A percentile compares a stretch with the other conserved stretches of the same genome.
Conservation (phyloP, 2,797 vertebrate genomes). For the Pseudochaenichthys georgianus region DNA sequence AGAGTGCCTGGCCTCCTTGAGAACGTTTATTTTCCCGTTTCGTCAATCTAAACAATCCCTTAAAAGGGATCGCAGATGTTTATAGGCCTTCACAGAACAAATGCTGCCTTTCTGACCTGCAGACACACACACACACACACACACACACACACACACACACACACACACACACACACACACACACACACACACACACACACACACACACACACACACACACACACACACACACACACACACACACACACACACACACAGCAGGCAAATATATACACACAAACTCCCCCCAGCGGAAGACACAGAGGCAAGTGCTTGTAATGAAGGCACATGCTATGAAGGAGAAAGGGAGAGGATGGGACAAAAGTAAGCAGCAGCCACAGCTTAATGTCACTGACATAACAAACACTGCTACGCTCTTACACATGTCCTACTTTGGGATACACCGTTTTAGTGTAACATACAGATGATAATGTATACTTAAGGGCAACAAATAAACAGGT, state of each 20-base stretch:
- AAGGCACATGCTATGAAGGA: conserved; percentile 61
- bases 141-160: conserved; percentile 35
- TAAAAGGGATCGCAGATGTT: conserved; percentile 89
- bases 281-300: conserved; percentile 70
- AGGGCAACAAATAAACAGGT: neutral
- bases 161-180: conserved; percentile 44
- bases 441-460: neutral
- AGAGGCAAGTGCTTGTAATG: conserved; percentile 75
- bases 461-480: conserved; percentile 24
- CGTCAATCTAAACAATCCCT: conserved; percentile 89
- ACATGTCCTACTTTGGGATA: conserved; percentile 26
- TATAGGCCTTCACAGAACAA: conserved; percentile 86
- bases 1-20: conserved; percentile 80
- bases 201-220: conserved; percentile 35
- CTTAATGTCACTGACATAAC: conserved; percentile 54
- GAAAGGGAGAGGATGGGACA: conserved; percentile 37
- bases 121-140: conserved; percentile 50
- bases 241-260: conserved; percentile 33
- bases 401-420: conserved; percentile 38
- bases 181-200: conserved; percentile 49
- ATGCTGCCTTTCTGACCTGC: conserved; percentile 83
- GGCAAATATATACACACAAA: conserved; percentile 45
- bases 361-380: conserved; percentile 37
- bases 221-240: conserved; percentile 50
- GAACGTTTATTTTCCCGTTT: conserved; percentile 88